These are phyloP conservation scores for Cerceris ruficornis DNA, from an alignment of 2,888 invertebrate genomes.

Conservation along the genomic window DNA sequence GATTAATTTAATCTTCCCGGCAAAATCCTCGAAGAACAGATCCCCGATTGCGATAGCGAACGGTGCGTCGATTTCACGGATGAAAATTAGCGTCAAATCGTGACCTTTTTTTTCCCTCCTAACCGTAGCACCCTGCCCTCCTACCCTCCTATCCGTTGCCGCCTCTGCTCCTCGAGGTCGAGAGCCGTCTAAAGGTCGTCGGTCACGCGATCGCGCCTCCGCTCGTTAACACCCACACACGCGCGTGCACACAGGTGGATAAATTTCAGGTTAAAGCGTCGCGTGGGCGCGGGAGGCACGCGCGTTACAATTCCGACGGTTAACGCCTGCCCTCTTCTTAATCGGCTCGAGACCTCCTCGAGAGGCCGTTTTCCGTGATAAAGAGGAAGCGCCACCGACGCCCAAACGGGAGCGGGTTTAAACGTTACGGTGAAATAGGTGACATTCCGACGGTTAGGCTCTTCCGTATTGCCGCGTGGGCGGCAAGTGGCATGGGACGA, in stretches of 20 bases:
- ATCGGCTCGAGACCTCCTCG: constrained; percentile 52
- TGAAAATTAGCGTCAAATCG: too few relatives aligned
- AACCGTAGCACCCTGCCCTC: neutral
- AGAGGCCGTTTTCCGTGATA: constrained; percentile 37
- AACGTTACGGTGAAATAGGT: neutral
- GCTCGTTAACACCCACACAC: constrained; percentile 54
- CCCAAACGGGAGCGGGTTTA: constrained; percentile 17
- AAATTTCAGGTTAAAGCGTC: constrained; percentile 35
- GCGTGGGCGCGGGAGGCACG: constrained; percentile 33
- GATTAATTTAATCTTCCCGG: too few relatives aligned
- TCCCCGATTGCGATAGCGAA: too few relatives aligned
- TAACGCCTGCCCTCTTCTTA: constrained; percentile 50
- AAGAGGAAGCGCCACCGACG: constrained; percentile 34
- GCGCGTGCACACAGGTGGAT: constrained; percentile 46
- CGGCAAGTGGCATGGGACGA: too few relatives aligned
- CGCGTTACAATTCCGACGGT: constrained; percentile 45
- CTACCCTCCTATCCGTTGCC: neutral
- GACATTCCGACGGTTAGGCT: too few relatives aligned
- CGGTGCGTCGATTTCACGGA: neutral
- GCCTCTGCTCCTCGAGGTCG: neutral
- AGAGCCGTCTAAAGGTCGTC: constrained; percentile 43
- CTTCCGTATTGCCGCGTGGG: too few relatives aligned
- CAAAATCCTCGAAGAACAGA: too few relatives aligned
- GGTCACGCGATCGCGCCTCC: constrained; percentile 63
- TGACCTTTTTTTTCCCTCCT: too few relatives aligned